Evolutionary conservation across 2,113 vertebrate genomes (phyloP).

Genomic region (Atherinomorus stipes): DNA sequence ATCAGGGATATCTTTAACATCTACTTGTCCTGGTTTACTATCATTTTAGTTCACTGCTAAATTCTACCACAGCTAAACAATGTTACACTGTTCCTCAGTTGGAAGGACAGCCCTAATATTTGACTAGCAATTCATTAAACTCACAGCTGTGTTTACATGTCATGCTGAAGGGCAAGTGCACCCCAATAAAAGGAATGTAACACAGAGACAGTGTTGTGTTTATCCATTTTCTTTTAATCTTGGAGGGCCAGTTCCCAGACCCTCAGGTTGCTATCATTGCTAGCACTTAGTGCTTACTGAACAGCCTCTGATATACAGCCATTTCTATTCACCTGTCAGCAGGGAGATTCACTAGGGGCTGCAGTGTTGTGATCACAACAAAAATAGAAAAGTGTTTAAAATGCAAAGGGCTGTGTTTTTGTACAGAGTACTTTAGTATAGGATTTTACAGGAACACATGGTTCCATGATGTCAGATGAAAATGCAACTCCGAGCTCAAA

Average conservation of each 20-base stretch:
- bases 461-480: neutral
- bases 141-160: slow-evolving; percentile 28
- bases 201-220: neutral
- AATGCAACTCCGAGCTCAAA: too few species aligned
- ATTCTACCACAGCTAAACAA: slow-evolving; percentile 8
- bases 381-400: slow-evolving; percentile 2
- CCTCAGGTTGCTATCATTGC: slow-evolving; percentile 1
- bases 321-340: slow-evolving; percentile 22
- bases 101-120: slow-evolving; percentile 23
- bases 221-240: neutral
- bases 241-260: neutral
- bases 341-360: neutral
- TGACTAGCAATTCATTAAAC: slow-evolving; percentile 48
- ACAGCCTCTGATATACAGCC: slow-evolving; percentile 1
- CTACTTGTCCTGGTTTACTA: slow-evolving; percentile 52
- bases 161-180: slow-evolving; percentile 26
- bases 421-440: neutral
- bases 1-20: slow-evolving; percentile 72
- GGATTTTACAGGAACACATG: slow-evolving; percentile 5
- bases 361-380: neutral
- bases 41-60: slow-evolving; percentile 46
- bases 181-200: slow-evolving; percentile 7
- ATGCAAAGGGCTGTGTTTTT: neutral
- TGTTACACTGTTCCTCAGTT: slow-evolving; percentile 27
- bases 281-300: slow-evolving; percentile 3